Evolutionary conservation across 1,140 invertebrate species (phyloP).

Genomic region (Pachyrhynchus sulphureomaculatus): DNA sequence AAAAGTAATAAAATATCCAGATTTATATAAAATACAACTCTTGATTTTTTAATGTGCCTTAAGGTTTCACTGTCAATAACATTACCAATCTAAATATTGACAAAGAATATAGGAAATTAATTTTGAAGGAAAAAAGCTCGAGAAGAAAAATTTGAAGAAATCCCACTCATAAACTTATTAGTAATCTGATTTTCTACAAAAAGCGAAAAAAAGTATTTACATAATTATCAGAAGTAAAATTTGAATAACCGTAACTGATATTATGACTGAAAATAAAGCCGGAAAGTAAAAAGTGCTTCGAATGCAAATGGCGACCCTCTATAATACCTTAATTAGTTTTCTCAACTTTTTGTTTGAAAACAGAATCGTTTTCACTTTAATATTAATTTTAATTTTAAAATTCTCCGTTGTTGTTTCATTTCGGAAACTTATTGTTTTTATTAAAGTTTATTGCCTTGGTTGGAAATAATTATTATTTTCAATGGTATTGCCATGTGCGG

Average conservation of each 20-base stretch:
- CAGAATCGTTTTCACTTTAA: not conserved
- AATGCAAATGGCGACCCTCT: not conserved
- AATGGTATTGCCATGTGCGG: too few relatives aligned
- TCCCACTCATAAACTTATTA: not conserved
- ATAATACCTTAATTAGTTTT: not conserved
- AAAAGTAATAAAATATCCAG: too few relatives aligned
- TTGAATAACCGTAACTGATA: slow-evolving; percentile 3
- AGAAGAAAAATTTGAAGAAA: not conserved
- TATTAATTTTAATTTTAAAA: not conserved
- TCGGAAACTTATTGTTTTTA: too few relatives aligned
- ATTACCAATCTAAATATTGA: too few relatives aligned
- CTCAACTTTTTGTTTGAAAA: not conserved
- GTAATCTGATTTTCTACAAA: slow-evolving; percentile 6
- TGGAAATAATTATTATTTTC: too few relatives aligned
- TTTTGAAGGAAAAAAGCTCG: too few relatives aligned
- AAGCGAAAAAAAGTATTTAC: not conserved
- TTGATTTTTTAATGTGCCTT: too few relatives aligned
- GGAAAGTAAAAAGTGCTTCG: not conserved
- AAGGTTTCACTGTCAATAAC: too few relatives aligned
- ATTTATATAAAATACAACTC: too few relatives aligned
- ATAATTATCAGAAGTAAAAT: slow-evolving; percentile 2
- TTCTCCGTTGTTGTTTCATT: not conserved
- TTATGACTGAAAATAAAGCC: not conserved
- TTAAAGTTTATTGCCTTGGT: too few relatives aligned
- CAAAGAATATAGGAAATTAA: too few relatives aligned